These are phyloP conservation scores for Dromococcyx pavoninus DNA, from an alignment of 2,797 vertebrate species.

Conservation along the genomic window DNA sequence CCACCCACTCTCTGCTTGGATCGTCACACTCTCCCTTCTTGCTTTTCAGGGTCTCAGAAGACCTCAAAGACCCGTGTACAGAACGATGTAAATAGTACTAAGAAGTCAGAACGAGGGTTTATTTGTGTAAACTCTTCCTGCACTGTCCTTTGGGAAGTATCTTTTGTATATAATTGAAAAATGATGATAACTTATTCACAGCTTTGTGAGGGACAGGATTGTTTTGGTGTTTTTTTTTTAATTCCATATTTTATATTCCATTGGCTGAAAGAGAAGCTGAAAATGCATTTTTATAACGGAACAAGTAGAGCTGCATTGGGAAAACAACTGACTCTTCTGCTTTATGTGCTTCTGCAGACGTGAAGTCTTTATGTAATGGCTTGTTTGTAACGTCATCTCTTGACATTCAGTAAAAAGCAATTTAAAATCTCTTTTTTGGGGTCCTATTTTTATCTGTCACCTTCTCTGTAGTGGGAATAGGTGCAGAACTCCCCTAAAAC, in stretches of 20 bases:
- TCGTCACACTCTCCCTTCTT: constrained; percentile 1
- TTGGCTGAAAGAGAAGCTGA: not conserved
- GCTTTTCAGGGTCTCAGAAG: constrained; percentile 73
- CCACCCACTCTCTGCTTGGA: not conserved
- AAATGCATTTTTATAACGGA: constrained; percentile 42
- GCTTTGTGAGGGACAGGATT: not conserved
- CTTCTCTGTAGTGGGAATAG: not conserved
- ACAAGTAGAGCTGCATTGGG: not conserved
- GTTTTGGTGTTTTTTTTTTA: not conserved
- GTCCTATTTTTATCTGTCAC: not conserved
- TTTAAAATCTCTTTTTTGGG: not conserved
- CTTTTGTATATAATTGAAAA: constrained; percentile 68
- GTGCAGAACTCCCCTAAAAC: not conserved
- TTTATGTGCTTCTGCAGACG: not conserved
- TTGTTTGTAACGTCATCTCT: not conserved
- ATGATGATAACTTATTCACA: constrained; percentile 55
- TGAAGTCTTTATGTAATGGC: not conserved
- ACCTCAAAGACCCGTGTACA: constrained; percentile 74
- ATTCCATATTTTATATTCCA: constrained; percentile 52
- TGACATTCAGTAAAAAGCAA: not conserved
- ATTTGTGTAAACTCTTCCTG: not conserved
- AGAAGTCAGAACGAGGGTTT: not conserved
- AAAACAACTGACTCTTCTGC: not conserved
- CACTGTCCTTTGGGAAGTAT: constrained; percentile 10
- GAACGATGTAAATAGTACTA: constrained; percentile 81